Conservation (phyloP, 2,797 vertebrate species). For the Spea hammondii region DNA sequence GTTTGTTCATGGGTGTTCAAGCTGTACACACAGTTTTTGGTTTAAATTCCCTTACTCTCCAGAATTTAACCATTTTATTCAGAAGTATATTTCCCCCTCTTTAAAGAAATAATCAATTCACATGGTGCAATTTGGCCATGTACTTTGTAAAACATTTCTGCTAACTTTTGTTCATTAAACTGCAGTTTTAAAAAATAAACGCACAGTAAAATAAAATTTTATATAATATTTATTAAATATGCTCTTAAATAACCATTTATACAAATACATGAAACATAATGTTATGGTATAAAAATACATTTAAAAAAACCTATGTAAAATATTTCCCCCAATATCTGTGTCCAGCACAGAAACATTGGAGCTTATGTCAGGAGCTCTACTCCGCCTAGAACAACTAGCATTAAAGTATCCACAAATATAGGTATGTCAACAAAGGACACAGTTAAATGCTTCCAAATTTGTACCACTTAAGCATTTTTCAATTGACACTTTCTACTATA, state of each 20-base stretch:
- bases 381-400: neutral
- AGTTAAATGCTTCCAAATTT: neutral
- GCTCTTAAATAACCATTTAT: conserved; percentile 31
- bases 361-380: neutral
- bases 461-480: neutral
- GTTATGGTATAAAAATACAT: conserved; percentile 41
- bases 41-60: too few relatives aligned
- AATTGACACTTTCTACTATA: neutral
- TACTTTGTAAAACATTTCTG: too few relatives aligned
- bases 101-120: too few relatives aligned
- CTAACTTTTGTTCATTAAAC: too few relatives aligned
- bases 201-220: conserved; percentile 1
- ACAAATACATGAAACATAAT: conserved; percentile 8
- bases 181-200: neutral
- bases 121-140: too few relatives aligned
- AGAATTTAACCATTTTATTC: too few relatives aligned
- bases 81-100: too few relatives aligned
- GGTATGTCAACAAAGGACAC: neutral
- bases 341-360: conserved; percentile 5
- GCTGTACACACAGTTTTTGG: too few relatives aligned
- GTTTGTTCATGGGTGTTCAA: too few relatives aligned
- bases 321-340: neutral
- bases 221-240: conserved; percentile 44
- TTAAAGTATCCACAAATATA: neutral
- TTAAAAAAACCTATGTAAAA: conserved; percentile 11